A percentile compares a stretch with the other conserved stretches of the same genome.
Evolutionary conservation across 2,888 invertebrate genomes (phyloP).

Genomic region (Silvanus unidentatus): DNA sequence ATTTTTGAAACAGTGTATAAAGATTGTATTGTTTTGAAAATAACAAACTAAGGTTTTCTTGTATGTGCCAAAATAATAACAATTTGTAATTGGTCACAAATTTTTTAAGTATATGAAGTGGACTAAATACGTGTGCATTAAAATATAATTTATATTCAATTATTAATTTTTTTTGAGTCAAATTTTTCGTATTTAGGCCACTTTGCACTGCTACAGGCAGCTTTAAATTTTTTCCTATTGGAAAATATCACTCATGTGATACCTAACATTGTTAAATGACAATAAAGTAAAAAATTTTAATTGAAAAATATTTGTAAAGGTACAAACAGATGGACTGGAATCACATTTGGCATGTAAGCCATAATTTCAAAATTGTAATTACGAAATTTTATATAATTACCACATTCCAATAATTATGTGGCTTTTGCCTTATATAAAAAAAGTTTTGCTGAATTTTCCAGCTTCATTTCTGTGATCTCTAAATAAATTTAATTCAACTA

Average conservation of each 20-base stretch:
- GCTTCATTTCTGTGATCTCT: conserved; percentile 48
- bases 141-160: neutral
- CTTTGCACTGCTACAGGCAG: conserved; percentile 27
- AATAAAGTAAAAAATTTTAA: conserved; percentile 27
- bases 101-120: neutral
- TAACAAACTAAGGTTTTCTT: conserved; percentile 6
- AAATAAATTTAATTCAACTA: conserved; percentile 37
- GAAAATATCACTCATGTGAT: conserved; percentile 23
- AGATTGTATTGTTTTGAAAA: conserved; percentile 20
- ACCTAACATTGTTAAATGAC: conserved; percentile 21
- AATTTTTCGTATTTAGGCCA: neutral
- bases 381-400: conserved; percentile 11
- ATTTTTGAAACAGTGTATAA: conserved; percentile 23
- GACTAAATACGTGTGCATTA: neutral
- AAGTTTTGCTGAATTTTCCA: conserved; percentile 35
- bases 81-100: conserved; percentile 11
- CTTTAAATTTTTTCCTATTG: conserved; percentile 32
- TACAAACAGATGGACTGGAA: conserved; percentile 41
- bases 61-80: conserved; percentile 27
- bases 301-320: conserved; percentile 17
- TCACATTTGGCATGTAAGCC: conserved; percentile 17
- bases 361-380: neutral
- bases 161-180: neutral
- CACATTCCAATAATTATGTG: conserved; percentile 30
- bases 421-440: conserved; percentile 25